Percentiles rank a stretch among this genome's conserved stretches.
Evolutionary conservation across 2,888 invertebrate genomes (phyloP).

Genomic region (Sinhomidia bicolor): DNA sequence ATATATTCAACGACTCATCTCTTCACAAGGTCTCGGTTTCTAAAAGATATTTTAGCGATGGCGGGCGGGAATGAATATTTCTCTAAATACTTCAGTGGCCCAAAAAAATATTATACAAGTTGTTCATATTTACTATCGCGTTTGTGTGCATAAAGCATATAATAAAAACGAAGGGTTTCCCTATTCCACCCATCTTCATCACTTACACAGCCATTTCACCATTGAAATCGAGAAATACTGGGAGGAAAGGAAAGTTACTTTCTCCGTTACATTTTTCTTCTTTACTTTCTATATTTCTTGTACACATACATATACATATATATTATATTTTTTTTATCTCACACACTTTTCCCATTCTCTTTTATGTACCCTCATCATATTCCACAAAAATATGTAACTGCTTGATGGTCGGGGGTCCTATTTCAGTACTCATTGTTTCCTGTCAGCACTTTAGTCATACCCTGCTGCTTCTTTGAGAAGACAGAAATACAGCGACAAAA

Average conservation of each 20-base stretch:
- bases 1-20: too few relatives aligned
- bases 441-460: slow-evolving; percentile 66
- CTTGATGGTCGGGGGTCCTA: slow-evolving; percentile 56
- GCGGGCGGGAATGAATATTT: too few relatives aligned
- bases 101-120: too few relatives aligned
- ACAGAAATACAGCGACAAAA: slow-evolving; percentile 41
- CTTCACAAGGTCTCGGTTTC: too few relatives aligned
- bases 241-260: slow-evolving; percentile 50
- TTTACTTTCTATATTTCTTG: slow-evolving; percentile 23
- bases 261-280: slow-evolving; percentile 37
- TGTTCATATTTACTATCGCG: background rate
- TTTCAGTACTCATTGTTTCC: slow-evolving; percentile 65
- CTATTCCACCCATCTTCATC: background rate
- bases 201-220: slow-evolving; percentile 12
- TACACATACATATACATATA: too few relatives aligned
- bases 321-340: slow-evolving; percentile 32
- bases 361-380: slow-evolving; percentile 68
- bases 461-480: slow-evolving; percentile 54
- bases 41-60: too few relatives aligned
- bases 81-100: too few relatives aligned
- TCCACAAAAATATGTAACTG: slow-evolving; percentile 70
- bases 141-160: background rate
- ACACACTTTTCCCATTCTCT: slow-evolving; percentile 50
- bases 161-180: background rate
- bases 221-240: slow-evolving; percentile 37